Evolutionary conservation across 2,888 invertebrate genomes (phyloP), one percentile per base, ranked within the genome.

Genomic region (Lottia scabra): DNA sequence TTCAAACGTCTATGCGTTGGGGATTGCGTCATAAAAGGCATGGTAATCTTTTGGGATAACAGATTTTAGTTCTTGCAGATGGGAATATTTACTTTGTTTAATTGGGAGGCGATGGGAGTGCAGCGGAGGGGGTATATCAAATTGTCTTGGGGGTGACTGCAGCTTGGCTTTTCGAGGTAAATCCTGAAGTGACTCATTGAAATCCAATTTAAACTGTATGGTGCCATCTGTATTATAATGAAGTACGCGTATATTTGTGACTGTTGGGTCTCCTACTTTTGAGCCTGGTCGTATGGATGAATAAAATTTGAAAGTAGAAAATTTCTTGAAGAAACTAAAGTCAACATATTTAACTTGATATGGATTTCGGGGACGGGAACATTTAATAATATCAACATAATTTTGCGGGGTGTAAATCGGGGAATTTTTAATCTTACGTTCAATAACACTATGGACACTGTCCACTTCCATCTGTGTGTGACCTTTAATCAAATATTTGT

Each of bases 381-480:
- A 4, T 38, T 44, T 23, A 23, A 63, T 19, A 30, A 63, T 26
- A 0, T 63, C 64, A 13, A 66, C 66, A 44, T 66, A 66, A 30
- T 43, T 30, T 26, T 30, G 43, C 23, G 66, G 66, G 16, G 16
- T 43, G 38, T 66, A 66, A 27, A 66, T 38, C 16, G 38, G 43
- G 16, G 16, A 13, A 30, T 38, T 30, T 30, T 44, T 10, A 45
- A 71, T 5, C 23, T 68, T 69, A n/a, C 70, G 56, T n/a, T 71
- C 44, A 27, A 27, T 19, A n/a, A 30, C 48, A 48, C 48, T 48
- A 38, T 71, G 72, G 56, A 71, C 72, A 43, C n/a, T 38, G 43
- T 71, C 72, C 16, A 48, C 69, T 30, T 71, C 72, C 72, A 71
- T 71, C 46, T 71, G 70, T 19, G 72, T 71, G 56, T 71, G 72